A percentile compares a stretch with the other conserved stretches of the same genome.
Evolutionary conservation across 2,888 invertebrate genomes (phyloP).

Genomic region (Aethes cnicana): DNA sequence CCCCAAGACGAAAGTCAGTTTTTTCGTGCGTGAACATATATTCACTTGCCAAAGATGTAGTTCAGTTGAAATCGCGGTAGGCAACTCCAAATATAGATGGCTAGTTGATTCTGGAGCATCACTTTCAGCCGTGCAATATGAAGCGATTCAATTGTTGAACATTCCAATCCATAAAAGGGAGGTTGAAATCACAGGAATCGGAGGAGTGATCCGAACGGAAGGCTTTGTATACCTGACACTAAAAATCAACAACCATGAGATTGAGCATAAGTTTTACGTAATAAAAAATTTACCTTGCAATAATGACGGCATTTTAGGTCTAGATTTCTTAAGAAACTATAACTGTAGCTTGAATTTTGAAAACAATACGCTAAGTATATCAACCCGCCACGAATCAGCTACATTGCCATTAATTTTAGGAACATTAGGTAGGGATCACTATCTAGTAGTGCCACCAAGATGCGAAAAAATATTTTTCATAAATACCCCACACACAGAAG

Average conservation of each 20-base stretch:
- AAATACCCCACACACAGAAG: neutral
- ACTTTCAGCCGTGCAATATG: neutral
- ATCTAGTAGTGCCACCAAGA: neutral
- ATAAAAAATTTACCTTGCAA: neutral
- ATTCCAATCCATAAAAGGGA: neutral
- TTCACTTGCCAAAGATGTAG: neutral
- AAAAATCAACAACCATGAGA: neutral
- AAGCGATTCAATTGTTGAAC: neutral
- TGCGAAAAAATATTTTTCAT: neutral
- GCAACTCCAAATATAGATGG: neutral
- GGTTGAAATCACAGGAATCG: neutral
- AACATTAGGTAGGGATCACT: neutral
- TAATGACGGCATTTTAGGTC: neutral
- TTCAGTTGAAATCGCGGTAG: neutral
- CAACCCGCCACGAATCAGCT: no score
- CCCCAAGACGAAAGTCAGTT: neutral
- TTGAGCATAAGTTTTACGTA: neutral
- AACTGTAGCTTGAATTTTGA: neutral
- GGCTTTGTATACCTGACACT: neutral
- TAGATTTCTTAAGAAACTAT: neutral
- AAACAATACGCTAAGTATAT: neutral
- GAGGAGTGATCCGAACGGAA: neutral
- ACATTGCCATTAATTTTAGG: neutral
- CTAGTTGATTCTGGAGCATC: neutral
- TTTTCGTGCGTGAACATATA: neutral